Conservation (phyloP, 1,140 invertebrate species). For the Heliconius melpomene region DNA sequence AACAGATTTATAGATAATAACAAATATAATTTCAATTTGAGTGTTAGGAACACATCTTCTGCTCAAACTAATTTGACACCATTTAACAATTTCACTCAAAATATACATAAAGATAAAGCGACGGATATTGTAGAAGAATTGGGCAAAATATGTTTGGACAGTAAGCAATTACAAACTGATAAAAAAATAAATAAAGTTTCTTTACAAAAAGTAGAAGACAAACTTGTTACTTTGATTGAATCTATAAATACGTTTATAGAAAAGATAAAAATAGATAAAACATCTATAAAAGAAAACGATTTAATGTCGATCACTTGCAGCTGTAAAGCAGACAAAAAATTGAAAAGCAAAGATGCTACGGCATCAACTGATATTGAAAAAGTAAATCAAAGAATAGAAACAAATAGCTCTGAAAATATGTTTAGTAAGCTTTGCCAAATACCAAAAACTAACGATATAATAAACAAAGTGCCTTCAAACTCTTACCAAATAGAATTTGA, state of each 20-base stretch:
- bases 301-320: not conserved
- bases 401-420: not conserved
- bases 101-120: constrained; percentile 15
- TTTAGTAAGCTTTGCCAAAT: not conserved
- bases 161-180: constrained; percentile 14
- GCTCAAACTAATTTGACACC: constrained; percentile 1
- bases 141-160: not conserved
- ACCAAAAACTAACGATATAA: not conserved
- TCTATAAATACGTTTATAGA: constrained; percentile 56
- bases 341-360: not conserved
- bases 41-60: constrained; percentile 6
- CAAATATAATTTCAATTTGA: not conserved
- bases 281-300: constrained; percentile 5
- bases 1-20: not conserved
- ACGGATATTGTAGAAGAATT: not conserved
- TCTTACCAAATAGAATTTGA: constrained; percentile 46
- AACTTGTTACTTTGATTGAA: constrained; percentile 49
- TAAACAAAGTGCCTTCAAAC: not conserved
- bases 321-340: not conserved
- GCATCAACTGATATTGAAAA: not conserved
- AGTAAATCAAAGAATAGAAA: not conserved
- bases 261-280: constrained; percentile 48
- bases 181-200: constrained; percentile 22
- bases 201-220: constrained; percentile 37
- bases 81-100: not conserved